Conservation (phyloP, 2,797 vertebrate genomes). For the Triplophysa bombifrons region DNA sequence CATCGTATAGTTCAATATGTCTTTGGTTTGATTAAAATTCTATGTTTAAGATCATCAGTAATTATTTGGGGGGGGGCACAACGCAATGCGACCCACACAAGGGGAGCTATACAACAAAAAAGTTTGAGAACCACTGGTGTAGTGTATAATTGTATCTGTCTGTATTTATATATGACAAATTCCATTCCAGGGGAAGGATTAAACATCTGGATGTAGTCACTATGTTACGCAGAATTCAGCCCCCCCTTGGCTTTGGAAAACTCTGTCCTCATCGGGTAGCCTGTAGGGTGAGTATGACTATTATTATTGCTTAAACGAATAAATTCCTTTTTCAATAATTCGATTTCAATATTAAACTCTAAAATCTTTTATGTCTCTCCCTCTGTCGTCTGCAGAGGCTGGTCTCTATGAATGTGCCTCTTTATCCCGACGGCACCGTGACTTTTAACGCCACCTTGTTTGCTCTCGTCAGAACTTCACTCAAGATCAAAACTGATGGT, state of each 20-base stretch:
- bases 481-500: conserved; percentile 99
- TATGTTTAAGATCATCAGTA: too few species aligned
- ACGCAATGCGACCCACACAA: too few species aligned
- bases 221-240: conserved; percentile 91
- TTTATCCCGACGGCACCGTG: conserved; percentile 90
- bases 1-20: too few species aligned
- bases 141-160: background rate
- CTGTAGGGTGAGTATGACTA: conserved; percentile 80
- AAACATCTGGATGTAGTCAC: conserved; percentile 97
- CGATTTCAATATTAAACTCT: too few species aligned
- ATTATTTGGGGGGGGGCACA: too few species aligned
- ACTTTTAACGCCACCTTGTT: conserved; percentile 97
- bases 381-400: conserved; percentile 79
- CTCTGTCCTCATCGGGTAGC: conserved; percentile 95
- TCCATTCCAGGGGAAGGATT: conserved; percentile 85
- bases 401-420: conserved; percentile 97
- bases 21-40: too few species aligned
- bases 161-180: conserved; percentile 33
- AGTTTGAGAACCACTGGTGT: too few species aligned
- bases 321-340: background rate
- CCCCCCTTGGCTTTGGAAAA: conserved; percentile 95
- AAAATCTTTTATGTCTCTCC: background rate
- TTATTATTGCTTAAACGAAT: background rate
- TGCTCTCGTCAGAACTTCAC: conserved; percentile 93
- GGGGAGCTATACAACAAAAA: too few species aligned